These are phyloP conservation scores for Neodontobutis hainanensis DNA, from an alignment of 2,113 vertebrate species.

Conservation along the genomic window DNA sequence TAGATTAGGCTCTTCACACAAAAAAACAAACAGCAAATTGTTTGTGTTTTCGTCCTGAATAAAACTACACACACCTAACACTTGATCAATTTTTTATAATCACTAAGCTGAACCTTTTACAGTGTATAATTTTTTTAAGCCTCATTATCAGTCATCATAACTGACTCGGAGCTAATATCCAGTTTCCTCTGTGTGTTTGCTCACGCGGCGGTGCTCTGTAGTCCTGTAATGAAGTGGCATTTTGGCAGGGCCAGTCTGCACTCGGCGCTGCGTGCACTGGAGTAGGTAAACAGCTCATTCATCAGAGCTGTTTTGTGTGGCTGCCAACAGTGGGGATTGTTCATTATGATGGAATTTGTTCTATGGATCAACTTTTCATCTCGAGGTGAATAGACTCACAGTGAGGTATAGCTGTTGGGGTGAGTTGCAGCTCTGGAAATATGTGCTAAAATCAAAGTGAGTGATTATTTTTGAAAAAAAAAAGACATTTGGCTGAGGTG, in stretches of 20 bases:
- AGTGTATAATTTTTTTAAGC: too few relatives aligned
- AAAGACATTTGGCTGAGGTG: conserved; percentile 30
- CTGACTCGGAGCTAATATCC: conserved; percentile 21
- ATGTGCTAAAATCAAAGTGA: conserved; percentile 32
- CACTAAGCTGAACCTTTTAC: too few relatives aligned
- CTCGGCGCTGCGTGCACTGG: conserved; percentile 45
- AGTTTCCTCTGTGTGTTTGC: conserved; percentile 32
- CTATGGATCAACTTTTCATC: conserved; percentile 68
- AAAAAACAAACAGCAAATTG: too few relatives aligned
- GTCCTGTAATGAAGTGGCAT: conserved; percentile 69
- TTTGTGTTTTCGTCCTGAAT: too few relatives aligned
- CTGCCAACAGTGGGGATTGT: conserved; percentile 65
- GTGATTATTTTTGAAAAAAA: conserved; percentile 33
- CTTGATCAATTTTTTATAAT: too few relatives aligned
- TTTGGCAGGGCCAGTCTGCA: conserved; percentile 54
- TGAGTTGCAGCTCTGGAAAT: conserved; percentile 39
- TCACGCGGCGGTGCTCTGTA: conserved; percentile 33
- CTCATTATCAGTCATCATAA: too few relatives aligned
- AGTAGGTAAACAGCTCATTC: conserved; percentile 71
- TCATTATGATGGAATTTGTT: conserved; percentile 69
- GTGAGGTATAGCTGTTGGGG: conserved; percentile 48
- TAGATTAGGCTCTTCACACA: too few relatives aligned
- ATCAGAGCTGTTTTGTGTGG: conserved; percentile 60
- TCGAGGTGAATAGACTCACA: conserved; percentile 48
- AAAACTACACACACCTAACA: too few relatives aligned